Evolutionary conservation across 2,113 vertebrate genomes (phyloP).

Genomic region (Halcyon malimbica): DNA sequence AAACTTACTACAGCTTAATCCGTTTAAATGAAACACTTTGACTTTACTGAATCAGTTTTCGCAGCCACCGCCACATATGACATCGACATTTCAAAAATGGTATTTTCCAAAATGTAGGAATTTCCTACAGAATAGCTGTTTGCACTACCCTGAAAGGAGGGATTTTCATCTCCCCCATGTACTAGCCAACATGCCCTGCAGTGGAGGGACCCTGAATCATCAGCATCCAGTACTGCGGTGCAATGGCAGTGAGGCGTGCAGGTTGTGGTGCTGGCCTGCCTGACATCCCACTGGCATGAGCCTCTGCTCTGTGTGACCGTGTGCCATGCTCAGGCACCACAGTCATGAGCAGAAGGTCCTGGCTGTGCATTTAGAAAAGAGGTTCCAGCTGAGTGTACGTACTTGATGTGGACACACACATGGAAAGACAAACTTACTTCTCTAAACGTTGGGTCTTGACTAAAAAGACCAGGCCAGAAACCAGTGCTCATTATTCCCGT

Average conservation of each 20-base stretch:
- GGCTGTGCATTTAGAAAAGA: not conserved
- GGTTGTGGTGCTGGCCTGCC: not conserved
- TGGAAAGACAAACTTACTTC: not conserved
- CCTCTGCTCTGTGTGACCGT: not conserved
- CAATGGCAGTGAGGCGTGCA: too few species aligned
- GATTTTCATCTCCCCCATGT: too few species aligned
- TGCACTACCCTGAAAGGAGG: not conserved
- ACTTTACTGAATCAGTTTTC: not conserved
- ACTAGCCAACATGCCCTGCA: not conserved
- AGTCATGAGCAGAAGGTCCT: not conserved
- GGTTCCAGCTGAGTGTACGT: not conserved
- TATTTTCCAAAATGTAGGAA: not conserved
- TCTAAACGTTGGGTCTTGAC: not conserved
- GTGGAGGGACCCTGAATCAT: too few species aligned
- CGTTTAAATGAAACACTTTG: not conserved
- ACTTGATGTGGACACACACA: too few species aligned
- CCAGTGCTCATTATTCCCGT: not conserved
- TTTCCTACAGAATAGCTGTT: not conserved
- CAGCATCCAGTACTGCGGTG: not conserved
- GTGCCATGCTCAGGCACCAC: too few species aligned
- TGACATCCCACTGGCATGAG: not conserved
- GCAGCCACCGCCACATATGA: rapidly evolving
- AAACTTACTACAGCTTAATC: not conserved
- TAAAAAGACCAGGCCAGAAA: not conserved
- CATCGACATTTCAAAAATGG: not conserved